These are phyloP conservation scores for Trichonephila clavata DNA, from an alignment of 1,140 invertebrate species.

Conservation along the genomic window DNA sequence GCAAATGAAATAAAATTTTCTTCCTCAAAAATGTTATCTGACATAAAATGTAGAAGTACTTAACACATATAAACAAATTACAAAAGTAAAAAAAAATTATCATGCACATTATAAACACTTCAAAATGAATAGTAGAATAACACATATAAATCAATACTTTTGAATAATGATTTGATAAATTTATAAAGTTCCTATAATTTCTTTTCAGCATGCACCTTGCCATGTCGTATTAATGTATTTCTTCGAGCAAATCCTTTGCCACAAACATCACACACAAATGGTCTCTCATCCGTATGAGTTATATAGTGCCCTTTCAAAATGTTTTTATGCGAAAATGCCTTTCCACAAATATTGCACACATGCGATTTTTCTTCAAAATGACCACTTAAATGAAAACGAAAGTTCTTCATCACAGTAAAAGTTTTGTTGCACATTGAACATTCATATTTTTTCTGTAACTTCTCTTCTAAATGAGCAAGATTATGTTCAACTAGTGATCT, in stretches of 20 bases:
- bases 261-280: conserved; percentile 12
- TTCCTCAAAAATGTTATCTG: too few relatives aligned
- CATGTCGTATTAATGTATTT: neutral
- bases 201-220: neutral
- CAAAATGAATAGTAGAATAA: too few relatives aligned
- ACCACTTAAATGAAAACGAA: neutral
- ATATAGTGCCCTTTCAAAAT: neutral
- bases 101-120: too few relatives aligned
- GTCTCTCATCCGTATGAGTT: neutral
- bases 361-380: conserved; percentile 2
- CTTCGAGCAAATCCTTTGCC: neutral
- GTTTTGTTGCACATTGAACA: neutral
- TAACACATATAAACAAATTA: too few relatives aligned
- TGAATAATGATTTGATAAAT: neutral
- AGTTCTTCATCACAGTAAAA: neutral
- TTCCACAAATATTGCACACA: neutral
- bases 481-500: neutral
- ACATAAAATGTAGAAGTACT: too few relatives aligned
- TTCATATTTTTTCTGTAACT: neutral
- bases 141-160: neutral
- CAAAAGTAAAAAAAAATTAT: too few relatives aligned
- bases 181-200: neutral
- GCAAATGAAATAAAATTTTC: too few relatives aligned
- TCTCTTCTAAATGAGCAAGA: neutral
- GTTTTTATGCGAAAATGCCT: neutral